phyloP scores from a whole-genome alignment of 2,113 vertebrate genomes.

The Fregetta grallaria region DNA sequence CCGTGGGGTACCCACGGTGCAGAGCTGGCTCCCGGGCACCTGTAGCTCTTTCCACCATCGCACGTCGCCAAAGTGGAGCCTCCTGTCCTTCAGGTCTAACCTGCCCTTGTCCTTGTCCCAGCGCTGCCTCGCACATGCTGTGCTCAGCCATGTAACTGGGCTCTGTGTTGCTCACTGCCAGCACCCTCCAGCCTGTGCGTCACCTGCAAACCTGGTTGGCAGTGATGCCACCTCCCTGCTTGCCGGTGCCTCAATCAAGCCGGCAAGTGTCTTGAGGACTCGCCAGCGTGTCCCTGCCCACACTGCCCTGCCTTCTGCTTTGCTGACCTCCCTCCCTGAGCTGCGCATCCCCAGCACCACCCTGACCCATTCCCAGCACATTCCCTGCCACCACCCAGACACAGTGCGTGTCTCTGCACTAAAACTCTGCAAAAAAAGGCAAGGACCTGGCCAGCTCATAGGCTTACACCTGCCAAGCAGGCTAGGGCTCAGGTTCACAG shows the following conservation, averaged over 20 bases:
- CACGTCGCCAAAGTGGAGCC: fast-evolving
- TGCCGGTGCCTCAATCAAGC: background rate
- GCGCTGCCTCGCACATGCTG: fast-evolving
- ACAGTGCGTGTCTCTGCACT: background rate
- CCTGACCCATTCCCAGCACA: background rate
- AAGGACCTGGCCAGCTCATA: background rate
- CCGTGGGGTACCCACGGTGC: background rate
- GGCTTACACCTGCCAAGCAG: background rate
- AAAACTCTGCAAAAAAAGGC: background rate
- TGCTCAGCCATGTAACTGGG: background rate
- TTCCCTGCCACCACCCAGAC: background rate
- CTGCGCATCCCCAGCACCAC: background rate
- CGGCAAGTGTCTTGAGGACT: background rate
- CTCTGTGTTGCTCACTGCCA: background rate
- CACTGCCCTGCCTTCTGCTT: background rate
- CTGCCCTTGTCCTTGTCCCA: background rate
- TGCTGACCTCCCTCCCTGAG: background rate
- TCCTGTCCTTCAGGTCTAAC: slow-evolving; percentile 41
- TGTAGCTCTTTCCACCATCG: fast-evolving
- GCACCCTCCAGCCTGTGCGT: background rate
- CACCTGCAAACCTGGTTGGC: background rate
- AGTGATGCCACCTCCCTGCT: background rate
- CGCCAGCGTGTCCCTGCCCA: background rate
- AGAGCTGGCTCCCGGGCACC: background rate
- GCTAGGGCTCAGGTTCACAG: background rate